Evolutionary conservation across 2,797 vertebrate species (phyloP).

Genomic region (Danionella dracula): DNA sequence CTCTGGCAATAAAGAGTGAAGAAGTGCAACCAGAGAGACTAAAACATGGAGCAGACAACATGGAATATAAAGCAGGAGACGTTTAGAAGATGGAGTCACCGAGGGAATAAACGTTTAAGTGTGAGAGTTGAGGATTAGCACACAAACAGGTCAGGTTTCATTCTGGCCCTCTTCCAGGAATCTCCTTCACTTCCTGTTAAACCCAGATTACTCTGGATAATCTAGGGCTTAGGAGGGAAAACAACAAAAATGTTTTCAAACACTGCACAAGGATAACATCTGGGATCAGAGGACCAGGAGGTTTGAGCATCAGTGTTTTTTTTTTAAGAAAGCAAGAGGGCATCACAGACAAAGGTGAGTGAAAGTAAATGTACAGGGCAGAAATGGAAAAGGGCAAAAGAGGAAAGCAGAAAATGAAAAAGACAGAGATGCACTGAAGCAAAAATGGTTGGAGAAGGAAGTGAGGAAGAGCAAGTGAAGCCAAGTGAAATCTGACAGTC

Average conservation of each 20-base stretch:
- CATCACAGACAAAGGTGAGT: background rate
- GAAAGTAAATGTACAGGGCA: background rate
- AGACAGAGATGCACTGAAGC: background rate
- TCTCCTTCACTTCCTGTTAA: background rate
- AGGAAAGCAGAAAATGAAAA: background rate
- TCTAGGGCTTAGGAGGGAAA: background rate
- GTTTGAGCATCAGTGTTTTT: background rate
- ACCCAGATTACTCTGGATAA: conserved; percentile 2
- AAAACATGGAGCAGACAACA: background rate
- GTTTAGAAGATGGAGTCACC: background rate
- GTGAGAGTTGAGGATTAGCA: background rate
- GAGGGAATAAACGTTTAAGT: background rate
- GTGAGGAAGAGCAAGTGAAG: background rate
- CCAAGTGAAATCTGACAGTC: conserved; percentile 13
- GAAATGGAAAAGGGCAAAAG: background rate
- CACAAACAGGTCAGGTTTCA: background rate
- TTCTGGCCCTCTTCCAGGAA: background rate
- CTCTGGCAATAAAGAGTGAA: background rate
- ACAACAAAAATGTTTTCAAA: background rate
- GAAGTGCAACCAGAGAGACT: background rate
- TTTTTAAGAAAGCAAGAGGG: background rate
- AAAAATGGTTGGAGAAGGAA: conserved; percentile 1
- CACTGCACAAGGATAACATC: background rate
- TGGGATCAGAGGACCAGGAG: background rate
- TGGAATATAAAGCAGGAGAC: background rate